A percentile compares a stretch with the other conserved stretches of the same genome.
phyloP scores from a whole-genome alignment of 2,888 invertebrate genomes.

The Sarcophaga carnaria region DNA sequence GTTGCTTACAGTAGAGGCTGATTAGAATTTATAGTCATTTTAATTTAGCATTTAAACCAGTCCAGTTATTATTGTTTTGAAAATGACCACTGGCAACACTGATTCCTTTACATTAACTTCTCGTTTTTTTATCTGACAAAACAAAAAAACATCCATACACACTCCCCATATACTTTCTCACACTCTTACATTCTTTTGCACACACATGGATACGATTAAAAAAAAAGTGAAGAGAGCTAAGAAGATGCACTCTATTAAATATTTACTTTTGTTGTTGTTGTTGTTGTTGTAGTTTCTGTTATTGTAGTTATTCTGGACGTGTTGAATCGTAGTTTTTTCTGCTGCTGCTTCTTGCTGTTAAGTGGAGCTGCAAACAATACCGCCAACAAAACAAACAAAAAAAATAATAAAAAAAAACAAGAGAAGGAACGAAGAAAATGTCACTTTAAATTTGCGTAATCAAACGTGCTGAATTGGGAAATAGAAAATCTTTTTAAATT shows the following conservation, averaged over 20 bases:
- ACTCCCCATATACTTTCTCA: neutral
- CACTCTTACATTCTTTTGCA: neutral
- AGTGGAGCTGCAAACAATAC: neutral
- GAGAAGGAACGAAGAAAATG: constrained; percentile 50
- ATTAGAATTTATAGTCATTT: too few species aligned
- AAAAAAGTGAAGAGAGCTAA: neutral
- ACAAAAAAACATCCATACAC: neutral
- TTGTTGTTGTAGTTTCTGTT: constrained; percentile 28
- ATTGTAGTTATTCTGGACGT: neutral
- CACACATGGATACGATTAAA: neutral
- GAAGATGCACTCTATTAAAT: constrained; percentile 30
- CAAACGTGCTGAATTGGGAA: constrained; percentile 37
- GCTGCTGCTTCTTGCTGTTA: constrained; percentile 39
- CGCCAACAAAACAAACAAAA: neutral
- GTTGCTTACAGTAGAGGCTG: too few species aligned
- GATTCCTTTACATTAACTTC: constrained; percentile 10
- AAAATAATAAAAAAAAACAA: too few species aligned
- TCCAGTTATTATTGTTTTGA: neutral
- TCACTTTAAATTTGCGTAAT: constrained; percentile 72
- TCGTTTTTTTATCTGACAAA: constrained; percentile 3
- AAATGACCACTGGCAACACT: neutral
- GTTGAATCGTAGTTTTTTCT: constrained; percentile 17
- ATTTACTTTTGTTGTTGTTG: constrained; percentile 33
- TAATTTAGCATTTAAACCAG: neutral
- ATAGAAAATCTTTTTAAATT: neutral